phyloP scores from a whole-genome alignment of 2,888 invertebrate genomes.

The Pristionchus arcanus region DNA sequence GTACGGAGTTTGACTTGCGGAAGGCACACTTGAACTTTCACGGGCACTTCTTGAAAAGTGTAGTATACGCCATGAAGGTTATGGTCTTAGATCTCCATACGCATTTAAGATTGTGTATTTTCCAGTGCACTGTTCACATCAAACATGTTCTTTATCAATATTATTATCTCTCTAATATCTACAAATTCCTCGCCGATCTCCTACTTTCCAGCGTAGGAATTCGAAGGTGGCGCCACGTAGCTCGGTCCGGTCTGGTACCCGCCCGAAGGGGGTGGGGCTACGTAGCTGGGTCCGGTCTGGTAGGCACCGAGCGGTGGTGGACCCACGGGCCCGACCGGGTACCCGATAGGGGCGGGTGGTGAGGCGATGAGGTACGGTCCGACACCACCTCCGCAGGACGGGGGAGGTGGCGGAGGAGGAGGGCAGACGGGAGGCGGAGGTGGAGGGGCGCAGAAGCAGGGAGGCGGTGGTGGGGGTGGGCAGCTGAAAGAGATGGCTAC shows the following conservation, averaged over 20 bases:
- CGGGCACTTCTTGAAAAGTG: background rate
- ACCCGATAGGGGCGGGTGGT: constrained; percentile 15
- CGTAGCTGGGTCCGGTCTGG: constrained; percentile 14
- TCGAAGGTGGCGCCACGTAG: background rate
- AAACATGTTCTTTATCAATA: background rate
- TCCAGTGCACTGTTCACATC: background rate
- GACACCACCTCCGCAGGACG: background rate
- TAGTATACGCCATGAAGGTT: background rate
- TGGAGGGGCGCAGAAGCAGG: constrained; percentile 3
- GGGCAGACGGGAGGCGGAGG: constrained; percentile 21
- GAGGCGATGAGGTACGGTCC: constrained; percentile 23
- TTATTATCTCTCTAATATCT: background rate
- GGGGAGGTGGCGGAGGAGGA: constrained; percentile 7
- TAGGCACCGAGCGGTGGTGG: background rate
- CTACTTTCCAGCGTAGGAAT: constrained; percentile 12
- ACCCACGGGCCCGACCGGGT: constrained; percentile 13
- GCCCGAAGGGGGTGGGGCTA: background rate
- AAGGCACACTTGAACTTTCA: background rate
- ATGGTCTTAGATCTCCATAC: background rate
- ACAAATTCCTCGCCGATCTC: background rate
- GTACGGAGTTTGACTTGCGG: background rate
- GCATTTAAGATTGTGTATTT: background rate
- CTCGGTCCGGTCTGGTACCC: background rate
- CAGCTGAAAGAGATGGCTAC: background rate
- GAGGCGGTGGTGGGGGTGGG: background rate